Evolutionary conservation across 2,113 vertebrate genomes (phyloP).

Genomic region (Epinephelus fuscoguttatus): DNA sequence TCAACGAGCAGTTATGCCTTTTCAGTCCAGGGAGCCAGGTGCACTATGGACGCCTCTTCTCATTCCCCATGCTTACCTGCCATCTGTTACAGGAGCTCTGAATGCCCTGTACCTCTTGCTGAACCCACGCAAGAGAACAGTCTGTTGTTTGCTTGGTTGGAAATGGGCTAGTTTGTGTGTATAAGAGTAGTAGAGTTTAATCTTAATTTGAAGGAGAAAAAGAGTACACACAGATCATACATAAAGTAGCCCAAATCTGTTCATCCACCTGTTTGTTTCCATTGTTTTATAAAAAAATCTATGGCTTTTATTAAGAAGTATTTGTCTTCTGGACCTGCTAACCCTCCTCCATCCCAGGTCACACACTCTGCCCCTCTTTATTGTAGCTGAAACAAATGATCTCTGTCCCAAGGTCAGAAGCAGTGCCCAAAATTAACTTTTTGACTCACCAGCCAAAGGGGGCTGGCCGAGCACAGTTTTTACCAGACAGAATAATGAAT

Average conservation of each 20-base stretch:
- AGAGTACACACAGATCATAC: too few species aligned
- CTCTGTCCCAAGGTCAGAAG: background rate
- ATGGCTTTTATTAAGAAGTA: too few species aligned
- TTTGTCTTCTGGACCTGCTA: background rate
- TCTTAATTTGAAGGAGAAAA: too few species aligned
- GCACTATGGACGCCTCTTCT: background rate
- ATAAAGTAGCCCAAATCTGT: too few species aligned
- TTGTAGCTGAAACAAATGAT: background rate
- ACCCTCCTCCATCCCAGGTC: background rate
- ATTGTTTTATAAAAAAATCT: too few species aligned
- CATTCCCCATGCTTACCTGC: constrained; percentile 10
- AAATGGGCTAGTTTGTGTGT: too few species aligned
- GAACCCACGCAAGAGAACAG: background rate
- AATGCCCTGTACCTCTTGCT: constrained; percentile 3
- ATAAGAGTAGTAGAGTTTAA: too few species aligned
- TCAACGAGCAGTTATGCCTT: background rate
- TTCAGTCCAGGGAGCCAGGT: background rate
- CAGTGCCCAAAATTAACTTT: too few species aligned
- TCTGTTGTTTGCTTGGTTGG: background rate
- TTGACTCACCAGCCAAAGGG: too few species aligned
- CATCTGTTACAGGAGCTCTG: constrained; percentile 15
- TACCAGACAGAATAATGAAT: too few species aligned
- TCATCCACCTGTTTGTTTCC: too few species aligned
- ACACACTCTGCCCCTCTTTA: background rate
- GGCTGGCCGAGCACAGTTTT: too few species aligned